phyloP scores from a whole-genome alignment of 2,888 invertebrate species.

The Galerucella nymphaeae region DNA sequence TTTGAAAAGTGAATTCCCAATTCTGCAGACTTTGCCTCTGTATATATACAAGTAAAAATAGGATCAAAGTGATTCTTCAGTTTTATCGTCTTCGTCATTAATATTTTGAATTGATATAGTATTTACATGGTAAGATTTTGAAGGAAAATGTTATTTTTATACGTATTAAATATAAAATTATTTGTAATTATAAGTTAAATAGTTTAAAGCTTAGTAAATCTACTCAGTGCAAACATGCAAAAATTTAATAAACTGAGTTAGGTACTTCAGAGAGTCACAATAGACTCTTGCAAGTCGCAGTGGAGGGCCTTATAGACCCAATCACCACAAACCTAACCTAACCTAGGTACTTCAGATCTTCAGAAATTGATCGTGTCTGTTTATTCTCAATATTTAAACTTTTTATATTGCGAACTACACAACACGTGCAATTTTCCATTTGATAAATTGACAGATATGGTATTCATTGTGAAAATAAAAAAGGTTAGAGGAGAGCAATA shows the following conservation, averaged over 20 bases:
- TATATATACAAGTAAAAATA: too few species aligned
- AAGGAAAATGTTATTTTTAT: not conserved
- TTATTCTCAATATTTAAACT: not conserved
- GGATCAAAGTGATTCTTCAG: too few species aligned
- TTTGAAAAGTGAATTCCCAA: not conserved
- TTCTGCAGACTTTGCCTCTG: too few species aligned
- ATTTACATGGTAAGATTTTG: not conserved
- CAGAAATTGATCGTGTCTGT: not conserved
- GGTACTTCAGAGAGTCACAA: not conserved
- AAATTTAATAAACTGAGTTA: slow-evolving; percentile 10
- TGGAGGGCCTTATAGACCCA: too few species aligned
- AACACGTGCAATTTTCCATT: not conserved
- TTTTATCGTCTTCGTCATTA: too few species aligned
- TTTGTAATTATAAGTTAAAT: not conserved
- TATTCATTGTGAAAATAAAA: not conserved
- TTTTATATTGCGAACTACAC: slow-evolving; percentile 7
- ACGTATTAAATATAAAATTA: not conserved
- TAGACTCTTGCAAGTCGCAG: too few species aligned
- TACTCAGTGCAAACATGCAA: slow-evolving; percentile 21
- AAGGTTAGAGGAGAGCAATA: too few species aligned
- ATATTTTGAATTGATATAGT: not conserved
- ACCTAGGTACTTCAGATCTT: not conserved
- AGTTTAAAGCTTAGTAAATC: slow-evolving; percentile 11
- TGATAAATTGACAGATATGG: not conserved
- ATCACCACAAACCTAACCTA: too few species aligned